phyloP scores from a whole-genome alignment of 1,140 invertebrate genomes.

The Anthonomus grandis region DNA sequence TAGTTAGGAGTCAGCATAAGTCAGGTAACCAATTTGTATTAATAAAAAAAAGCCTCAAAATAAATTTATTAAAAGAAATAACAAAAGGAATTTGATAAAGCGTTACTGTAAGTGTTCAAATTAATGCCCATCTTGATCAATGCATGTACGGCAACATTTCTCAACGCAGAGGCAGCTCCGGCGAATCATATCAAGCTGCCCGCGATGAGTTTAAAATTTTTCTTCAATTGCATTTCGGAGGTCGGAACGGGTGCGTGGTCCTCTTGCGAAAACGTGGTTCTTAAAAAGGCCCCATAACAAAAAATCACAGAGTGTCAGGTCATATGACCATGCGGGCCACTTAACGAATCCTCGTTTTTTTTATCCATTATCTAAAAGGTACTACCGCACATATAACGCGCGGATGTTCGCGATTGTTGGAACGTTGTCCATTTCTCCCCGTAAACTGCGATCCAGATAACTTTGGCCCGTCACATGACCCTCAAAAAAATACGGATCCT shows the following conservation, averaged over 20 bases:
- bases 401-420: conserved; percentile 4
- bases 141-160: conserved; percentile 13
- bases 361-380: conserved; percentile 7
- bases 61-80: conserved; percentile 9
- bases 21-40: too few species aligned
- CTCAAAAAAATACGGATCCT: too few species aligned
- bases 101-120: conserved; percentile 6
- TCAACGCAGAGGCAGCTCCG: conserved; percentile 7
- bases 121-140: conserved; percentile 16
- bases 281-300: too few species aligned
- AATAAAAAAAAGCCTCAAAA: neutral
- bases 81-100: conserved; percentile 1
- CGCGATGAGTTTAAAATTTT: conserved; percentile 4
- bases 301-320: too few species aligned
- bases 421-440: too few species aligned
- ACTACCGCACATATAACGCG: conserved; percentile 11
- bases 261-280: too few species aligned
- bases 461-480: too few species aligned
- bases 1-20: too few species aligned
- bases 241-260: too few species aligned
- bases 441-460: too few species aligned
- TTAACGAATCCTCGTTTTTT: neutral
- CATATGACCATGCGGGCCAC: too few species aligned
- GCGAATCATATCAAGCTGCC: conserved; percentile 3
- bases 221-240: neutral